Evolutionary conservation across 2,888 invertebrate species (phyloP), one percentile per base, ranked within the genome.

Genomic region (Drosophila testacea): DNA sequence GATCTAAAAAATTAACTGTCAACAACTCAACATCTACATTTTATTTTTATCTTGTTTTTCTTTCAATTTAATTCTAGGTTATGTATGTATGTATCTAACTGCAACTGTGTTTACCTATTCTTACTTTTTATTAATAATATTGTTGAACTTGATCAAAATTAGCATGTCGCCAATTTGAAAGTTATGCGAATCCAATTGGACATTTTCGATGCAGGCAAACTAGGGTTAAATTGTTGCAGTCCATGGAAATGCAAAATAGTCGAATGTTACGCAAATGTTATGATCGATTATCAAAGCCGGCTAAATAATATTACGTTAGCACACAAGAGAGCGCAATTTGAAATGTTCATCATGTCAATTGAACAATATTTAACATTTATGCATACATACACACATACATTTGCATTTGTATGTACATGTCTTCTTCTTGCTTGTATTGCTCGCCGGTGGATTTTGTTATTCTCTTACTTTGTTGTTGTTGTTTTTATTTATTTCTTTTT

Each of bases 371-470:
- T 36, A 54, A 38, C 6, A 38, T 63, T 59, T 41, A 60, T 55
- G 38, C 50, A 66, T 46, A 61, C 46, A 74, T 27, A 30, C 50
- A 57, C 61, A 52, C 56, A 42, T 41, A 41, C 47, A 48, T 16
- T 16, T 30, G 27, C n/a, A 11, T 36, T 36, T 44, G 46, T 56
- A 56, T 56, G 56, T 38, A 56, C 30, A 39, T 65, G 50, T 52
- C 32, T 41, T 48, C 48, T 54, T 60, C 42, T 70, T 44, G 55
- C 57, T 67, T 22, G 2, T 22, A 22, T 62, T 57, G 68, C 41
- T 64, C 67, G 73, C 66, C 81, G 73, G 73, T 69, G 48, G 42
- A 55, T 51, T 47, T 57, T 62, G 38, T 63, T 27, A 51, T 51
- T 60, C n/a, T 38, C 55, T 54, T 34, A 52, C 38, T 57, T 54